These are phyloP conservation scores for Cephalopholis sonnerati DNA, from an alignment of 2,113 vertebrate species.

Conservation along the genomic window DNA sequence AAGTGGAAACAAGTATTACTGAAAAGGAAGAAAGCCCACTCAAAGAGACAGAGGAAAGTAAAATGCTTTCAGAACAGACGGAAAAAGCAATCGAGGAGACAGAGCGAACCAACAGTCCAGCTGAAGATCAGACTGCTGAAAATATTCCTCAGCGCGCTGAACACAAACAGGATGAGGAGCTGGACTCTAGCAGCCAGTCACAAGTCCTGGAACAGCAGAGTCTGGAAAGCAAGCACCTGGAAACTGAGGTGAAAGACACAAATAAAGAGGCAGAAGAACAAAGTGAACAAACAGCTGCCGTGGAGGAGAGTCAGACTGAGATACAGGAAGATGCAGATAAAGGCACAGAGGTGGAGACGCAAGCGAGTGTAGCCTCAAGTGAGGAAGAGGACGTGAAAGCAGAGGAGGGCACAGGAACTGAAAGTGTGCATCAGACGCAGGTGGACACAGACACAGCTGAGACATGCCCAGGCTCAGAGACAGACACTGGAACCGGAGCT, in stretches of 20 bases:
- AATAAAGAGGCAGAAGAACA: constrained; percentile 16
- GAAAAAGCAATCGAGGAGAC: constrained; percentile 30
- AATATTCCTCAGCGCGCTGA: background rate
- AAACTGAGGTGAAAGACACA: constrained; percentile 29
- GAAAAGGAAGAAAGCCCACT: constrained; percentile 38
- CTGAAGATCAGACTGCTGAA: constrained; percentile 23
- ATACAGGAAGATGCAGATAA: background rate
- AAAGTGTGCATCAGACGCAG: constrained; percentile 26
- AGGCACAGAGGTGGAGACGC: constrained; percentile 6
- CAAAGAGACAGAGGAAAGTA: constrained; percentile 25
- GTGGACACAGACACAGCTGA: constrained; percentile 18
- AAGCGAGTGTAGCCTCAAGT: background rate
- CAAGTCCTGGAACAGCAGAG: constrained; percentile 25
- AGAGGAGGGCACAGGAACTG: constrained; percentile 31
- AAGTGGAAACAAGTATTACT: background rate
- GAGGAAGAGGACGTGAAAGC: constrained; percentile 31
- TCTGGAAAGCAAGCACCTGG: constrained; percentile 4
- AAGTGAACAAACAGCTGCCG: constrained; percentile 2
- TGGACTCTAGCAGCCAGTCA: background rate
- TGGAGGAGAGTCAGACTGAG: constrained; percentile 21
- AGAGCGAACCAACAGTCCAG: background rate
- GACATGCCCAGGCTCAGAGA: constrained; percentile 18
- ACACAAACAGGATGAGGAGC: constrained; percentile 12
- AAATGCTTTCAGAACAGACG: background rate
- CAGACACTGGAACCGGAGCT: background rate